Base-by-base conservation (phyloP, 35 echinoderm and acorn worm species). In the Anneissia japonica region DNA sequence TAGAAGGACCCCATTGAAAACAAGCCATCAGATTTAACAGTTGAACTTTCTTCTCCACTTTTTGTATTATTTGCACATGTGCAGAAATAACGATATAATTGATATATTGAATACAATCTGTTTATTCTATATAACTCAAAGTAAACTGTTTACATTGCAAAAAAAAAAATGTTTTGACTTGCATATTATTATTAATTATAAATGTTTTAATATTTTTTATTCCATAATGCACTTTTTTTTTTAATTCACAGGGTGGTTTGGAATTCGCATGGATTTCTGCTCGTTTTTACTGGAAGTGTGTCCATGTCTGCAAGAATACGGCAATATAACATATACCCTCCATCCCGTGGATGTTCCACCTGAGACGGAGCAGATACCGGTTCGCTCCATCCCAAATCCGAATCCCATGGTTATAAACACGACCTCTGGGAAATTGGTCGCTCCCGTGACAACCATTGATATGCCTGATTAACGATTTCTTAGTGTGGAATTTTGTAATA, bases 251-350 rank as follows among this genome's bases (percentile, higher is more conserved):
- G 96, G 96, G 96, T 99, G 96, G 96, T 99, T 99, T 94, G 96
- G 96, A 32, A 99, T 99, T 80, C 81, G 96, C 0, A 99, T 94
- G 74, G 96, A 94, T 64, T 99, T 99, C 86, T 99, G 96, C 89
- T 82, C 92, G 19, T 99, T 99, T 75, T 79, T 99, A 36, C 84
- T 99, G 30, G 92, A 90, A n/a, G 83, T 91, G 0, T 99, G 96
- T 36, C 96, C 96, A 13, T 94, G 91, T 73, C 86, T 99, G 34
- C 82, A 86, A 51, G 96, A 99, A 75, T 99, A 99, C 28, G 96
- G 96, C 6, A 99, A 99, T 72, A 99, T 99, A 35, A 83, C 89
- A 26, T 85, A 91, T 31, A 90, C 88, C 39, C 35, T 99, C 21
- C 35, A 81, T n/a, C 35, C 38, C 6, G 23, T 30, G 1, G 38